Evolutionary conservation across 2,113 vertebrate genomes (phyloP).

Genomic region (Peucedramus taeniatus): DNA sequence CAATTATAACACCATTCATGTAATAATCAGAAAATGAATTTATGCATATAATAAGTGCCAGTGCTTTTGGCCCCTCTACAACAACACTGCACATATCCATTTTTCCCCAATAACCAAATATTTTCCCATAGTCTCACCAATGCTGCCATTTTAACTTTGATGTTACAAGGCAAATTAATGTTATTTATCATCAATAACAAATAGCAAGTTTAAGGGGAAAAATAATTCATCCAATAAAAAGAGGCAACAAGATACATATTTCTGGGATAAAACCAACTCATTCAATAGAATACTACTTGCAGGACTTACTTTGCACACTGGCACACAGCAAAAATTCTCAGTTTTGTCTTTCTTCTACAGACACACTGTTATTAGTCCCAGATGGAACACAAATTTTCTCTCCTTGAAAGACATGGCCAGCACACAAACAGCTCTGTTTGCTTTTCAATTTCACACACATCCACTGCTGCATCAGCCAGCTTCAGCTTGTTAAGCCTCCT

Average conservation of each 20-base stretch:
- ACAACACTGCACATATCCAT: not conserved
- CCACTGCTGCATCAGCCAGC: not conserved
- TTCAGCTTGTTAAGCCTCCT: not conserved
- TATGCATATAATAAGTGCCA: not conserved
- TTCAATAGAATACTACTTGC: not conserved
- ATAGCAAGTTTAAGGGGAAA: not conserved
- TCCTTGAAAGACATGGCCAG: not conserved
- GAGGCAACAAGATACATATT: not conserved
- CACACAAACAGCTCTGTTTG: not conserved
- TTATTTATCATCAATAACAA: not conserved
- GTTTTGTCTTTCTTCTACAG: not conserved
- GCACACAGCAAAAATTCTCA: not conserved
- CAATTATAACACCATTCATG: not conserved
- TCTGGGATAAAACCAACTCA: not conserved
- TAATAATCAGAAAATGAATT: not conserved
- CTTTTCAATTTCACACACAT: not conserved
- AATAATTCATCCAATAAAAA: not conserved
- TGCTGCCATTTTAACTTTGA: not conserved
- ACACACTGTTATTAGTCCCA: not conserved
- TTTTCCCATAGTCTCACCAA: not conserved
- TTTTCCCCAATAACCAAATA: not conserved
- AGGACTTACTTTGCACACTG: not conserved
- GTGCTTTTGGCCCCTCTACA: not conserved
- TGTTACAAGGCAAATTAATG: not conserved
- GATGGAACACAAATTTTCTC: not conserved